phyloP scores from a whole-genome alignment of 2,888 invertebrate species.

The Drosophila mayaguana region DNA sequence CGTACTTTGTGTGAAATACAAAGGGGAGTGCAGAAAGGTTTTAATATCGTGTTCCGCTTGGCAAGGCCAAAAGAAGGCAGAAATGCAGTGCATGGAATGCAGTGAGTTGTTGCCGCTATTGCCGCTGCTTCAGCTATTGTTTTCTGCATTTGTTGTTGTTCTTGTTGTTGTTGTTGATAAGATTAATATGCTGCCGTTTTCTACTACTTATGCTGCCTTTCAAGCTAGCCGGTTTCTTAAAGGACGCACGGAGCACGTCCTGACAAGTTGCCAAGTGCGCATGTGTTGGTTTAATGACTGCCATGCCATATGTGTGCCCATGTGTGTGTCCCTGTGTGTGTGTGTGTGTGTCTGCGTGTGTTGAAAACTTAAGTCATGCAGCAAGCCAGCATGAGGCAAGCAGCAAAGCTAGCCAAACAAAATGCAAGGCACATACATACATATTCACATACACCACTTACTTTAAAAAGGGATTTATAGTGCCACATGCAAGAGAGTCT shows the following conservation, averaged over 20 bases:
- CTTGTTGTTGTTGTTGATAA: slow-evolving; percentile 57
- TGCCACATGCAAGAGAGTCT: slow-evolving; percentile 27
- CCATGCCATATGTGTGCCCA: slow-evolving; percentile 25
- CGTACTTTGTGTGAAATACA: slow-evolving; percentile 47
- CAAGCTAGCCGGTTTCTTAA: slow-evolving; percentile 55
- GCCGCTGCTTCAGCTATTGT: slow-evolving; percentile 30
- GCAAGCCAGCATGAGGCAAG: slow-evolving; percentile 39
- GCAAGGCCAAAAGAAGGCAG: slow-evolving; percentile 24
- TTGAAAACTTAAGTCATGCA: slow-evolving; percentile 75
- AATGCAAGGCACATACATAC: slow-evolving; percentile 39
- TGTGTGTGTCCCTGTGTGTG: slow-evolving; percentile 31
- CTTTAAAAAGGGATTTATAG: slow-evolving; percentile 71
- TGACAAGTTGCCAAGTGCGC: slow-evolving; percentile 47
- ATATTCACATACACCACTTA: slow-evolving; percentile 41
- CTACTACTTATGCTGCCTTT: slow-evolving; percentile 77
- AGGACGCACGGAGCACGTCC: slow-evolving; percentile 61
- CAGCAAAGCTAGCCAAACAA: slow-evolving; percentile 44
- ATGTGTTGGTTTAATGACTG: slow-evolving; percentile 59
- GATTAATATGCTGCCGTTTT: slow-evolving; percentile 79
- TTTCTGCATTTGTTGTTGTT: slow-evolving; percentile 44
- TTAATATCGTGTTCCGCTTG: slow-evolving; percentile 61
- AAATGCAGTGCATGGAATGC: slow-evolving; percentile 48
- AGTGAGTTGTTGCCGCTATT: slow-evolving; percentile 24
- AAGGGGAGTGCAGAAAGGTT: slow-evolving; percentile 39
- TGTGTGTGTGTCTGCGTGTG: slow-evolving; percentile 41